Evolutionary conservation across 1,140 invertebrate species (phyloP), one percentile per base, ranked within the genome.

Genomic region (Drosophila equinoxialis): DNA sequence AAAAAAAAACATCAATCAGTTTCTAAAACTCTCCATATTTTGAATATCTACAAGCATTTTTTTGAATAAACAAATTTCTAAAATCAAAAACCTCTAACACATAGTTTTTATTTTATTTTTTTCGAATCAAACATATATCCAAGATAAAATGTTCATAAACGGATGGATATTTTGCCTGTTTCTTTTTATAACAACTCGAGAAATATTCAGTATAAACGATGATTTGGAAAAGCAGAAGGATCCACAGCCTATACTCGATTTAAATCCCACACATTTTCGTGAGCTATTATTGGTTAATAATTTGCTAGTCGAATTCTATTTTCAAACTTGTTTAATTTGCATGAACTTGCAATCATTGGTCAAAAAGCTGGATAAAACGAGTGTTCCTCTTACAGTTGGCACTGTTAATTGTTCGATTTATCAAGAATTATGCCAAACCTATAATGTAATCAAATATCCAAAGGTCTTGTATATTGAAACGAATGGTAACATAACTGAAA

Each of bases 1-100:
- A 51, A 20, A 48, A 48, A 33, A 3, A 75, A 41, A 17, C 35
- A 8, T 61, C 42, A 33, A 54, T 42, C 65, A 87, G 82, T 86
- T 86, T 86, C 58, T 82, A 82, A 86, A 79, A 82, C 82, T 70
- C 79, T 45, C 64, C 79, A 42, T 76, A 33, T 14, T 14, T 30
- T 13, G 10, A 37, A 64, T 13, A 30, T 37, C 45, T 60, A 55
- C n/a, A 3, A 39, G 7, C 10, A 14, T 11, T 41, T 68, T 75
- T n/a, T 37, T 14, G 14, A 58, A 58, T 10, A 6, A 75, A 48
- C 2, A 73, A 75, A 63, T 59, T 51, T 42, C 35, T 41, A 33
- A 30, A 63, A 75, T 10, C 3, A 26, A 68, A 11, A 14, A 30
- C 1, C 3, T 30, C 5, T 6, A 2, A 0, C 3, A 23, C 39